Percentiles rank a stretch among this genome's conserved stretches.
Conservation (phyloP, 2,113 vertebrate genomes). For the Tupaia chinensis region DNA sequence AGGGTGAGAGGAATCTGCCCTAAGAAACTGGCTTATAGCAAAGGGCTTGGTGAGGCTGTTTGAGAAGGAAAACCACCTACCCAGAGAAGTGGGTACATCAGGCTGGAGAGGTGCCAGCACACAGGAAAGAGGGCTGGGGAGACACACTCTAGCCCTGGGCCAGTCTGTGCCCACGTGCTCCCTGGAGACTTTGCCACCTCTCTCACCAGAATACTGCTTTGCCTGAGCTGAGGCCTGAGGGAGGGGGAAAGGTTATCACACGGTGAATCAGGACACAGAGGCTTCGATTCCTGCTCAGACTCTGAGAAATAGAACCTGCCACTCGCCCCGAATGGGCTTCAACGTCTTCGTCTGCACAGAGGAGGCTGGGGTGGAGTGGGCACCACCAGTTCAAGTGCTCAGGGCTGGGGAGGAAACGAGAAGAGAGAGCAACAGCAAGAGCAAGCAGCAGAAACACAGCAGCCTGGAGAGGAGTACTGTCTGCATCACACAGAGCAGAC, state of each 20-base stretch:
- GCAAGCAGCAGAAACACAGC: neutral
- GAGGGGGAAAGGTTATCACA: neutral
- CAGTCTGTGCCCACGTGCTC: neutral
- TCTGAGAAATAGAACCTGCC: neutral
- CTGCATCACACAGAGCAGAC: no score
- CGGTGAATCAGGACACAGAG: neutral
- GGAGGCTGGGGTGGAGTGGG: neutral
- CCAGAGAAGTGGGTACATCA: neutral
- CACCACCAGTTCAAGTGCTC: accelerated
- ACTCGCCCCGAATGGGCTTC: neutral
- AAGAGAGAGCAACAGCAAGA: neutral
- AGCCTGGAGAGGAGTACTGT: neutral
- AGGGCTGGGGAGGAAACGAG: neutral
- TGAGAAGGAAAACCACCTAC: neutral
- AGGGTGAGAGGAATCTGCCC: neutral
- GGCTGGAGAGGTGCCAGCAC: neutral
- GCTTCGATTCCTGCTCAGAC: neutral
- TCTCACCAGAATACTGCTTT: neutral
- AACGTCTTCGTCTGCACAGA: neutral
- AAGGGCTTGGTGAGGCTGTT: neutral
- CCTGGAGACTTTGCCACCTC: neutral
- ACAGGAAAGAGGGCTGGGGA: neutral
- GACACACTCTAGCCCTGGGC: neutral
- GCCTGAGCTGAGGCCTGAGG: neutral
- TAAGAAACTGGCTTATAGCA: neutral